These are phyloP conservation scores for Agrenia bidenticulata DNA, from an alignment of 2,888 invertebrate genomes.

Conservation along the genomic window DNA sequence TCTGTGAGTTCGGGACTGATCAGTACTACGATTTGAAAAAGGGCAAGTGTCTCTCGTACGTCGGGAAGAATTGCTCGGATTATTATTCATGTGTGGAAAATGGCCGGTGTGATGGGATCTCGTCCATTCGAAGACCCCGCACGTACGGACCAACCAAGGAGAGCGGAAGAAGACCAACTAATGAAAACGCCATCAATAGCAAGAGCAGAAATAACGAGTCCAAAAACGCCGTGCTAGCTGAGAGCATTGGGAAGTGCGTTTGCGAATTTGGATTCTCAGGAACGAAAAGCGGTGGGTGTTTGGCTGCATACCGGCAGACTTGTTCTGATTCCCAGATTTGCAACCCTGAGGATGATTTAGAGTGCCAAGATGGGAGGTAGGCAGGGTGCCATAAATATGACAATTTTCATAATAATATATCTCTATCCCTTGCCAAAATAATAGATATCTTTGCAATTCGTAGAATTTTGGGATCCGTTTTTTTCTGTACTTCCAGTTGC, in stretches of 20 bases:
- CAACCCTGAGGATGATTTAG: constrained; percentile 36
- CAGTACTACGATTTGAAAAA: constrained; percentile 34
- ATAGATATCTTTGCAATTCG: not conserved
- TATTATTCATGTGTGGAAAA: constrained; percentile 40
- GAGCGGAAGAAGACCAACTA: not conserved
- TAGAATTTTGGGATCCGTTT: no score
- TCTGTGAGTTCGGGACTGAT: constrained; percentile 40
- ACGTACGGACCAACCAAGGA: no score
- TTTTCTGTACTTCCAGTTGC: constrained; percentile 25
- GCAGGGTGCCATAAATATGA: not conserved
- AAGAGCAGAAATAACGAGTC: not conserved
- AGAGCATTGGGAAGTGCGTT: constrained; percentile 33
- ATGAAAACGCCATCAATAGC: not conserved
- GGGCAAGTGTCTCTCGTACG: constrained; percentile 37
- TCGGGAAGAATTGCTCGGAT: constrained; percentile 33
- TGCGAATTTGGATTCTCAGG: constrained; percentile 42
- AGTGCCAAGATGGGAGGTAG: constrained; percentile 43
- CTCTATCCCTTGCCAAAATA: constrained; percentile 1
- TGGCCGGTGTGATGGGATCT: constrained; percentile 39
- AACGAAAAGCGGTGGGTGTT: constrained; percentile 35
- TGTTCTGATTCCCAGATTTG: constrained; percentile 29
- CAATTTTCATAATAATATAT: not conserved
- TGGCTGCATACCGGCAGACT: constrained; percentile 33
- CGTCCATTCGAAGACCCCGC: not conserved
- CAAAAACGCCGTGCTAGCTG: not conserved